Conservation (phyloP, 1,140 invertebrate species). For the Penaeus vannamei region DNA sequence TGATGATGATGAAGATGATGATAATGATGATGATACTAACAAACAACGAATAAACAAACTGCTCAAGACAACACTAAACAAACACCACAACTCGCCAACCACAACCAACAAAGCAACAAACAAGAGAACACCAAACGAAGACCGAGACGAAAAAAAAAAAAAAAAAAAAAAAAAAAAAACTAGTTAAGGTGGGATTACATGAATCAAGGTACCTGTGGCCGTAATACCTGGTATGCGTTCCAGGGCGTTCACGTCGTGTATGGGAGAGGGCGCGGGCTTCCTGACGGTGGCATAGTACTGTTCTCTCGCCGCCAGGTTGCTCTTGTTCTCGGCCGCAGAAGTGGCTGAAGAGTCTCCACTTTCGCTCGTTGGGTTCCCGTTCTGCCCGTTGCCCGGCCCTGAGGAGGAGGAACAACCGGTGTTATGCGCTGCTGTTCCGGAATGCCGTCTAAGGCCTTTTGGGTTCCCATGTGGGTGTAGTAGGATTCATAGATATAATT, state of each 20-base stretch:
- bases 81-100: not conserved
- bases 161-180: not conserved
- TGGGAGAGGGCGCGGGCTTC: constrained; percentile 75
- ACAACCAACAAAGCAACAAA: not conserved
- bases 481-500: no score
- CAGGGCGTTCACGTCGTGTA: constrained; percentile 55
- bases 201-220: not conserved
- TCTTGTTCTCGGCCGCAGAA: constrained; percentile 75
- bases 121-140: not conserved
- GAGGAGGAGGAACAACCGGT: not conserved
- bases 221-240: constrained; percentile 60
- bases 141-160: not conserved
- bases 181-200: not conserved
- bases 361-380: not conserved
- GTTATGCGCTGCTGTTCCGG: no score
- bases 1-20: no score
- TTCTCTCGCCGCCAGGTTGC: constrained; percentile 76
- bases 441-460: no score
- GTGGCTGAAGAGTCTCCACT: constrained; percentile 58
- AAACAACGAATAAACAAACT: no score
- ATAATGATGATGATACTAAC: no score
- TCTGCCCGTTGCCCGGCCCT: constrained; percentile 16
- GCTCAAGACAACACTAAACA: no score
- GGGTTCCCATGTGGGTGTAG: no score
- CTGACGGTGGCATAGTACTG: constrained; percentile 77